Base-by-base conservation (phyloP, 2,797 vertebrate genomes). In the Hippoglossus hippoglossus region DNA sequence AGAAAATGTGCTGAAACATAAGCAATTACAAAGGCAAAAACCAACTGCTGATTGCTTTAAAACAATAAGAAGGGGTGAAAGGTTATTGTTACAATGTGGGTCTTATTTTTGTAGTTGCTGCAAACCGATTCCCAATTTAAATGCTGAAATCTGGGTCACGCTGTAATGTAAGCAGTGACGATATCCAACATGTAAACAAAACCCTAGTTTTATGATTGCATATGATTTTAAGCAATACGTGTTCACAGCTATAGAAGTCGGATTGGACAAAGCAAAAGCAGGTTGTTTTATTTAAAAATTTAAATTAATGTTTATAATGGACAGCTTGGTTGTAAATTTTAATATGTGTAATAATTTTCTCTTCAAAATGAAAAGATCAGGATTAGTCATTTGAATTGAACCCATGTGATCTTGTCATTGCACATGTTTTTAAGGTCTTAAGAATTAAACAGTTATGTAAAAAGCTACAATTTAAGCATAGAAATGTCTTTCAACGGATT, bases 1-100 rank as follows among this genome's bases (percentile, higher is more conserved):
- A 78, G 61, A 81, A 79, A 80, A 86, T 81, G 66, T 82, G 61
- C 77, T 88, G 56, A 84, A 87, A 77, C 56, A 71, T 80, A 74
- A 86, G 81, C 81, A 85, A 73, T 85, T 87, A 87, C 64, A 75
- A 82, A 85, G 49, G 60, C 63, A 39, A 77, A 63, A 75, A 71
- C 6, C 19, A 62, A 58, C 50, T 70, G 56, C 46, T 50, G 22
- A 73, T 61, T 71, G 36, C 13, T 75, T 34, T 47, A 46, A 15
- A 49, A 63, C 67, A 66, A 28, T 7, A 63, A 74, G 56, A 58
- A 53, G 47, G 50, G 68, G 47, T 58, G 26, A 58, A n/a, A 28
- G 5, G 5, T 10, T 25, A 47, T 64, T 58, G 19, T 25, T 36
- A 67, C 19, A 56, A 58, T n/a, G 46, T 60, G 31, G 26, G 19